phyloP scores from a whole-genome alignment of 1,140 invertebrate species.

The Teleopsis dalmanni region DNA sequence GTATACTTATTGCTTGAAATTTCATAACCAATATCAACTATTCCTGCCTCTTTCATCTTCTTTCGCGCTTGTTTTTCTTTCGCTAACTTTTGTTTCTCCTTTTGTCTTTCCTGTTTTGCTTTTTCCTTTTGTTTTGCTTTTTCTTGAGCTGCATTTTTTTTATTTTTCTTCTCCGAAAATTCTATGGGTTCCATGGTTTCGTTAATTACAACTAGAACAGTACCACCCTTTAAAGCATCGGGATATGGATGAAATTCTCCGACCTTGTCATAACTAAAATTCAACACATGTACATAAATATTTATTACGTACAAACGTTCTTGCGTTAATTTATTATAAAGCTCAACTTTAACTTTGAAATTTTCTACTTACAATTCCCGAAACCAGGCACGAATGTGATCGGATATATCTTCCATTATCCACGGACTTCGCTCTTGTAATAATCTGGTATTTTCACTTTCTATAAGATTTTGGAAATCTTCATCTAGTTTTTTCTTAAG shows the following conservation, averaged over 20 bases:
- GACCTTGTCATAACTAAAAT: constrained; percentile 43
- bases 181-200: constrained; percentile 49
- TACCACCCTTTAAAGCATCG: constrained; percentile 47
- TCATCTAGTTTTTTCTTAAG: constrained; percentile 36
- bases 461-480: constrained; percentile 47
- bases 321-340: not conserved
- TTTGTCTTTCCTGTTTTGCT: constrained; percentile 22
- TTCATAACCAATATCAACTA: constrained; percentile 30
- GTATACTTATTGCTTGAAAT: constrained; percentile 24
- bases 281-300: not conserved
- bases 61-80: constrained; percentile 28
- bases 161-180: constrained; percentile 39
- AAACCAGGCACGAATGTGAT: constrained; percentile 62
- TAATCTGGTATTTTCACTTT: constrained; percentile 51
- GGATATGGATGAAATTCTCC: constrained; percentile 51
- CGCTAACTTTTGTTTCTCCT: constrained; percentile 24
- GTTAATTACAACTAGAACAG: constrained; percentile 48
- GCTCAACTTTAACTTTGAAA: not conserved
- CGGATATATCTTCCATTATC: constrained; percentile 60
- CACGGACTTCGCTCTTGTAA: constrained; percentile 49
- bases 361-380: constrained; percentile 4
- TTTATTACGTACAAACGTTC: not conserved
- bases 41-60: constrained; percentile 35
- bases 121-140: constrained; percentile 31
- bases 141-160: constrained; percentile 35